Conservation (phyloP, 2,113 vertebrate genomes). For the Brachypodius melanocephalos region DNA sequence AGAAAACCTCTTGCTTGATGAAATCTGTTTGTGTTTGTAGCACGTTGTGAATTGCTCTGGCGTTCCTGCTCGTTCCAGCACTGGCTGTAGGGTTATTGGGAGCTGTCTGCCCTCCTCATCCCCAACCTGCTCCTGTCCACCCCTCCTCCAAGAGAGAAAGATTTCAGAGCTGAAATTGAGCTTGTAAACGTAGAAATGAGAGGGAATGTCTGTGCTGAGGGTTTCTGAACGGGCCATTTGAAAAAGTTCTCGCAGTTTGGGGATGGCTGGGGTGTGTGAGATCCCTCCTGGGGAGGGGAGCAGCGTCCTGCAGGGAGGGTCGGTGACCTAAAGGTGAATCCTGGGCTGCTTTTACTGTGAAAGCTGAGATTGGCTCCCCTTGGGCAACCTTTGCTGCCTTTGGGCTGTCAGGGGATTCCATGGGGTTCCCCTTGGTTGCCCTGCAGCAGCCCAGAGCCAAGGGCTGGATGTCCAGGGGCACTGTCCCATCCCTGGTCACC, state of each 20-base stretch:
- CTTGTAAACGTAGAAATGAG: accelerated
- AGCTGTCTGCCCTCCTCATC: background rate
- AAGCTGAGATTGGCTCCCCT: background rate
- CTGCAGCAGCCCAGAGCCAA: background rate
- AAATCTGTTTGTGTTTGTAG: background rate
- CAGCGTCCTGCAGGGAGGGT: background rate
- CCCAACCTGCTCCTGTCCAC: background rate
- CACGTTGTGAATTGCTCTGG: accelerated
- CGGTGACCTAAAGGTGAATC: background rate
- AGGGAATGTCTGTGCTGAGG: background rate
- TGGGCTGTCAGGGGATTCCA: background rate
- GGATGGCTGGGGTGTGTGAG: accelerated
- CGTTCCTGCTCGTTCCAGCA: accelerated
- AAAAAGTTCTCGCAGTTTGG: background rate
- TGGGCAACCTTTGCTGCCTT: background rate
- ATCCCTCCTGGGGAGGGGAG: background rate
- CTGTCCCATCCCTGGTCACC: background rate
- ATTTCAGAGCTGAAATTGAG: background rate
- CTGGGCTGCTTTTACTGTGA: background rate
- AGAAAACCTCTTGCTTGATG: background rate
- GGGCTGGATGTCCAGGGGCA: background rate
- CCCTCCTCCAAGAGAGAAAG: background rate
- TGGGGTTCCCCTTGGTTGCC: background rate
- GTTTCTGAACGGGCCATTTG: accelerated
- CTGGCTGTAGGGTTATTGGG: accelerated